These are phyloP conservation scores for Pogoniulus pusillus DNA, from an alignment of 2,797 vertebrate genomes.

Conservation along the genomic window DNA sequence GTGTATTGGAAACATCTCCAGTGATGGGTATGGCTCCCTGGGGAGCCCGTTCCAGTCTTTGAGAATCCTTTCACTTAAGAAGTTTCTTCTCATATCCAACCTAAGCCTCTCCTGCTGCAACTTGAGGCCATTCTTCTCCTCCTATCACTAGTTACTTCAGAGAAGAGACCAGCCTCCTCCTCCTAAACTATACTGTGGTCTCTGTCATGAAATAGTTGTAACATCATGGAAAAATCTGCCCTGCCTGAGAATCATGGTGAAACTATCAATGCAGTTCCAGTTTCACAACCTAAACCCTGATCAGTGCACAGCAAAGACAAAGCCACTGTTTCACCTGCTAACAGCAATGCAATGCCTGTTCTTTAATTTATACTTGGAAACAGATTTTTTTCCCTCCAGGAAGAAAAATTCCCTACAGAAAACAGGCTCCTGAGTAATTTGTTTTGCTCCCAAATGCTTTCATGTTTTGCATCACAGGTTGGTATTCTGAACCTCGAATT, in stretches of 20 bases:
- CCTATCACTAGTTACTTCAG: too few relatives aligned
- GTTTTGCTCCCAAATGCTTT: neutral
- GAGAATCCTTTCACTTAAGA: too few relatives aligned
- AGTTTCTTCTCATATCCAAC: too few relatives aligned
- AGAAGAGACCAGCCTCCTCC: too few relatives aligned
- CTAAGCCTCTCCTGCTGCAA: too few relatives aligned
- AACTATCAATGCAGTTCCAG: neutral
- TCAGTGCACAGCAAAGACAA: neutral
- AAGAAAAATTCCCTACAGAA: constrained; percentile 24
- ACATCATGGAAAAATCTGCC: neutral
- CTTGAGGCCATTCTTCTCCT: too few relatives aligned
- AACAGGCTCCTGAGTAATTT: neutral
- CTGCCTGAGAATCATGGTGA: neutral
- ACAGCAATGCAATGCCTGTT: neutral
- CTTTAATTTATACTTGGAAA: constrained; percentile 42
- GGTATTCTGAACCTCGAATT: neutral
- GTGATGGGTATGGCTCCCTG: too few relatives aligned
- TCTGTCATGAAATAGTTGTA: neutral
- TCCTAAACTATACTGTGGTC: too few relatives aligned
- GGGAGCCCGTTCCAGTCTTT: too few relatives aligned
- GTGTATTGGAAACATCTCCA: too few relatives aligned
- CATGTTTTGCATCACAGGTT: neutral
- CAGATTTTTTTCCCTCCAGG: constrained; percentile 24
- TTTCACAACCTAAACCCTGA: neutral
- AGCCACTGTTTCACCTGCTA: constrained; percentile 16